Evolutionary conservation across 2,888 invertebrate genomes (phyloP), one percentile per base, ranked within the genome.

Genomic region (Callosobruchus maculatus): DNA sequence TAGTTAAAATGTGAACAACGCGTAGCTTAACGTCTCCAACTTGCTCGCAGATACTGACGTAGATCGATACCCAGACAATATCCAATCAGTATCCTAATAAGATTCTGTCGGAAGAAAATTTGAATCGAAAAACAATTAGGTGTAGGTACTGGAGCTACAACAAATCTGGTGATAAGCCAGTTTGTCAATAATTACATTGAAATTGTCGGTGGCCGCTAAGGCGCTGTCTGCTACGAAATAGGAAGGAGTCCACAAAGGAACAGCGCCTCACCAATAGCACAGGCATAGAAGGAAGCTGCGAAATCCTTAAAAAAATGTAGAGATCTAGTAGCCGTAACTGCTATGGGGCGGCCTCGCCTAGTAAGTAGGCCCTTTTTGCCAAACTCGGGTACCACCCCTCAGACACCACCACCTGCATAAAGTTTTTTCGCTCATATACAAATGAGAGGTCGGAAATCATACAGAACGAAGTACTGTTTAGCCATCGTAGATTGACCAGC

Each of bases 141-240:
- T 49, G 18, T 49, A 49, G 49, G 49, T 49, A 49, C 13, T 49
- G 49, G 49, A 49, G 49, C 49, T 76, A 77, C 77, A 78, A 79
- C 76, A 80, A 81, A 81, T 80, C 77, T 77, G 76, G 78, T 77
- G 81, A 80, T 81, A 82, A 81, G 82, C 81, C 80, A 81, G 80
- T 82, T 82, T 81, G 79, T 75, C 77, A 78, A 80, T 81, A 82
- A 82, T 81, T 82, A 79, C 78, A 80, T 80, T 81, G 77, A 79
- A 80, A 78, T 78, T 49, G 49, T 78, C 77, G 78, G 49, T 49
- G 9, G 49, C 13, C 49, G 77, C 78, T 77, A 81, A 81, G 80
- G 78, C 75, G 70, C 76, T 74, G 77, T 78, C 77, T 1, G 18
- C 49, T 49, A 18, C 4, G 49, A 49, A 49, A 49, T 0, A 49